These are phyloP conservation scores for Ranitomeya imitator DNA, from an alignment of 2,113 vertebrate species.

Conservation along the genomic window DNA sequence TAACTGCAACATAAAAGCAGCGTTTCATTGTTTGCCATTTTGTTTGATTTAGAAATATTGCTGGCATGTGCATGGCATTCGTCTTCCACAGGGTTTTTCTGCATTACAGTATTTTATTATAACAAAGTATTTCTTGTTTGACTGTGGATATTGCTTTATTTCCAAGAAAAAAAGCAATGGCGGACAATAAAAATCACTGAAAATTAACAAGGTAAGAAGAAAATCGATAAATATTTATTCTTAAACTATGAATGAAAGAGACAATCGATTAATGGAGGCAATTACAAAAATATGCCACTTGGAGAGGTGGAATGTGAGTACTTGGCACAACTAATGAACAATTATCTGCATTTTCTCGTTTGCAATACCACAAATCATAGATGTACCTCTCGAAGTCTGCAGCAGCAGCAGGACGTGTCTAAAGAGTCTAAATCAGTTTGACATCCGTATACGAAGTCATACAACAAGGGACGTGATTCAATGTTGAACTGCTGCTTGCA, in stretches of 20 bases:
- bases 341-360: neutral
- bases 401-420: neutral
- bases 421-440: neutral
- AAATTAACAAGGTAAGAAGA: neutral
- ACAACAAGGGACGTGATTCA: slow-evolving; percentile 7
- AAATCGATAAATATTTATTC: neutral
- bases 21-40: neutral
- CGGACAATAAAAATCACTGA: neutral
- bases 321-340: neutral
- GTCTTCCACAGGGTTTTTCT: too few species aligned
- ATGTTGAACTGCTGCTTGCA: neutral
- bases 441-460: neutral
- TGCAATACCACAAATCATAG: neutral
- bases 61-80: neutral
- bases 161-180: neutral
- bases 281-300: neutral
- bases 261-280: neutral
- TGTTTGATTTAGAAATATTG: neutral
- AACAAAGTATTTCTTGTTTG: neutral
- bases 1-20: neutral
- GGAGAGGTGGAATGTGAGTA: neutral
- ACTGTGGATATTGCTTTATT: neutral
- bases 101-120: too few species aligned
- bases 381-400: neutral
- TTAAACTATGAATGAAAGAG: neutral